A percentile compares a stretch with the other conserved stretches of the same genome.
Evolutionary conservation across 1,140 invertebrate species (phyloP).

Genomic region (Cardiocondyla obscurior): DNA sequence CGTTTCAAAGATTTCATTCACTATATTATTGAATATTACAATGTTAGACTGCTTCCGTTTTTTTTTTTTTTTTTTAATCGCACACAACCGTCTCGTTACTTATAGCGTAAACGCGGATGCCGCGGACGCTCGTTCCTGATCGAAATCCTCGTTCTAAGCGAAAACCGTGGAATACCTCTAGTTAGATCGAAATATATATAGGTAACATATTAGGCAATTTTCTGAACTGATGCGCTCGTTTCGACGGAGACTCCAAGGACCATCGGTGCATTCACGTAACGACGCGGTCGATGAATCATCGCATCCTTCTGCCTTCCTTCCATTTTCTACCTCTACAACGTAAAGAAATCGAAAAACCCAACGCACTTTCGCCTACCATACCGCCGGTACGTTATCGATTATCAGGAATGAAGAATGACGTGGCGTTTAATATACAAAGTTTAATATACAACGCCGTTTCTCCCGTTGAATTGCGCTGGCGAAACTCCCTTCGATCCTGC

Average conservation of each 20-base stretch:
- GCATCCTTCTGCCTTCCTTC: constrained; percentile 19
- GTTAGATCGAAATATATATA: constrained; percentile 15
- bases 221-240: constrained; percentile 37
- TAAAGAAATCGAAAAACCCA: constrained; percentile 13
- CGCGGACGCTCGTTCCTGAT: neutral
- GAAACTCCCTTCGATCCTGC: neutral
- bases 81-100: neutral
- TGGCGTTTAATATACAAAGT: neutral
- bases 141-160: neutral
- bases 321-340: constrained; percentile 4
- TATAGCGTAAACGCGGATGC: neutral
- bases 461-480: neutral
- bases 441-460: constrained; percentile 2
- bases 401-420: neutral
- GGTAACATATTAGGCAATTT: constrained; percentile 42
- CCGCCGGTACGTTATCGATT: neutral
- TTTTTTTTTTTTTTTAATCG: neutral
- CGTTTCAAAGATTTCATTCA: too few relatives aligned
- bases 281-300: constrained; percentile 46
- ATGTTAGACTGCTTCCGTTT: neutral
- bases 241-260: constrained; percentile 55
- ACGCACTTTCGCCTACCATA: neutral
- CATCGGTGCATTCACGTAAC: constrained; percentile 37
- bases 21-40: neutral
- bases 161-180: neutral